Evolutionary conservation across 2,797 vertebrate species (phyloP), one percentile per base, ranked within the genome.

Genomic region (Enteromius thamalakanensis): DNA sequence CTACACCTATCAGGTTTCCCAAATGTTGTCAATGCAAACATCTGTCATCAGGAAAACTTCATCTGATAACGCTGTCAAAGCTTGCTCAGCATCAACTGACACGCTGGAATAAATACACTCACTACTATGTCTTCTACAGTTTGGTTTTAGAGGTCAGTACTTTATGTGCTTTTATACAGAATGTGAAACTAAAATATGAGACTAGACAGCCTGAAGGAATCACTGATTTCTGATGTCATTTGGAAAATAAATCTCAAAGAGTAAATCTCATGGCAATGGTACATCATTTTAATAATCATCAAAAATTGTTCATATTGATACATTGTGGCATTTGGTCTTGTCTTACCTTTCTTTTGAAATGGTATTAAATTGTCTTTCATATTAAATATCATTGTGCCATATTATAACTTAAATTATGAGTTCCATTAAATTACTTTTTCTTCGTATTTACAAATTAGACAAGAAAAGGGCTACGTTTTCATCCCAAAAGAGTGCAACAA

Each of bases 41-140:
- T 80, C 23, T 84, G 23, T n/a, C 26, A 88, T 90, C 91, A 90
- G 90, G 89, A 82, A 79, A 42, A 77, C 87, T 87, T 90, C 88
- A 92, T 93, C 92, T 91, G 83, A 87, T 10, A 55, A 65, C 60
- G 40, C 83, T 86, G 90, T 92, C 90, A 64, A 81, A 89, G 89
- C 86, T 76, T 82, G 76, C 86, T 91, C 69, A 90, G 92, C 92
- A 89, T 68, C 86, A 91, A 93, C 89, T 80, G 12, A 87, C 91
- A 17, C 67, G 34, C 45, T 71, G 53, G 68, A 72, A 81, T 12
- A 21, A 55, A 51, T 15, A 67, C 62, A 32, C 40, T 80, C 37
- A 60, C 23, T 34, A 29, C 53, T 17, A 47, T 4, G 4, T 60
- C 40, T 32, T 14, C 15, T 40, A 19, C 51, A 70, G 6, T 45